Conservation (phyloP, 2,888 invertebrate genomes). For the Saturnia japonica region DNA sequence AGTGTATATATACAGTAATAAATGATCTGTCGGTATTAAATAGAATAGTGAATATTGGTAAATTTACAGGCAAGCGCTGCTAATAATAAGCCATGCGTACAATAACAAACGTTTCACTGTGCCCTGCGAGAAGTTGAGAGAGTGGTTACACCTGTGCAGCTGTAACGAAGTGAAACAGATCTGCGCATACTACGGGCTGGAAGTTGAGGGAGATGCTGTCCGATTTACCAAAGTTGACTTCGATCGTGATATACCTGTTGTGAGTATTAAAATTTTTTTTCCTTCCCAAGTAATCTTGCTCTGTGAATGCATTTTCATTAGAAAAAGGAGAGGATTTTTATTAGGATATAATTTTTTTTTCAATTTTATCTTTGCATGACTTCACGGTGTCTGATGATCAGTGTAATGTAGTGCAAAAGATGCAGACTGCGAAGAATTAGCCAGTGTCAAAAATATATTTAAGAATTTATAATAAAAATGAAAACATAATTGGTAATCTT, state of each 20-base stretch:
- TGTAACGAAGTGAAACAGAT: constrained; percentile 60
- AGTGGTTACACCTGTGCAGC: constrained; percentile 73
- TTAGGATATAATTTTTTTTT: no score
- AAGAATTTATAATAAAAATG: no score
- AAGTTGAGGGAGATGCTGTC: constrained; percentile 44
- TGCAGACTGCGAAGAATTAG: no score
- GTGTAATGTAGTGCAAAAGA: no score
- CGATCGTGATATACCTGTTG: constrained; percentile 58
- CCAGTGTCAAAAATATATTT: no score
- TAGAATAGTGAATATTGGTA: background rate
- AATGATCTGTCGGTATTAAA: no score
- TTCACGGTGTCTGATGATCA: background rate
- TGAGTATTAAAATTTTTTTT: constrained; percentile 44
- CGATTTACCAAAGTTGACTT: constrained; percentile 59
- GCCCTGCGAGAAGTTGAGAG: constrained; percentile 67
- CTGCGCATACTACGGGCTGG: constrained; percentile 78
- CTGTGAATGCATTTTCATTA: background rate
- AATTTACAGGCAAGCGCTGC: constrained; percentile 74
- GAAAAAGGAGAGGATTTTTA: no score
- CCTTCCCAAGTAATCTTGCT: background rate
- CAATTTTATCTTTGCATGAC: background rate
- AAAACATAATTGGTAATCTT: no score
- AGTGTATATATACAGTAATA: background rate
- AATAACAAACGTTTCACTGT: constrained; percentile 79
- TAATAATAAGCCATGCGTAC: constrained; percentile 82